These are phyloP conservation scores for Poeciliopsis paucimaculata DNA, from an alignment of 2,797 vertebrate genomes.

Conservation along the genomic window DNA sequence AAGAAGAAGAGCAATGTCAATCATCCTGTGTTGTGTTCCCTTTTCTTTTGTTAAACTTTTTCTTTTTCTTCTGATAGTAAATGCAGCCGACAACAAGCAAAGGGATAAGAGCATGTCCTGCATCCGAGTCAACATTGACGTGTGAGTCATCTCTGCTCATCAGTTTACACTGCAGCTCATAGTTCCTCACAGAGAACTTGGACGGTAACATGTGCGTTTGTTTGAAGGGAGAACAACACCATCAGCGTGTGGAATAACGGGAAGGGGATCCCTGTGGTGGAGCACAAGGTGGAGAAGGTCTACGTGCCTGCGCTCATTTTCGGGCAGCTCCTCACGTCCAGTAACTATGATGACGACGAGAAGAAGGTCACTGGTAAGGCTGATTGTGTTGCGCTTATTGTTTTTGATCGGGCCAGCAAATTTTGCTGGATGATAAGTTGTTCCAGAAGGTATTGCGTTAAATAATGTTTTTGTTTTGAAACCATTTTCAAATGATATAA, in stretches of 20 bases:
- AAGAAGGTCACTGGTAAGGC: constrained; percentile 94
- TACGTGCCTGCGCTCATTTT: constrained; percentile 97
- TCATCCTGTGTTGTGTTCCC: not conserved
- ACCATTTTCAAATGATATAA: no score
- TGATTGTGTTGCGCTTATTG: not conserved
- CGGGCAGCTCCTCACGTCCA: constrained; percentile 97
- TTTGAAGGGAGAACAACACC: constrained; percentile 91
- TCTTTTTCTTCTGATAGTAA: constrained; percentile 80
- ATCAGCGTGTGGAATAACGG: constrained; percentile 98
- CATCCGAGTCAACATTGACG: constrained; percentile 93
- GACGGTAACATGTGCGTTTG: not conserved
- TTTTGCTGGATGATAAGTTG: no score
- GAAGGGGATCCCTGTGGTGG: constrained; percentile 96
- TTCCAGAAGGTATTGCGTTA: not conserved
- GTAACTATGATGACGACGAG: constrained; percentile 95
- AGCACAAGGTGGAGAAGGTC: constrained; percentile 98
- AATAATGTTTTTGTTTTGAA: not conserved
- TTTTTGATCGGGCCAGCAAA: not conserved
- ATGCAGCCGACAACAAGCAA: constrained; percentile 98
- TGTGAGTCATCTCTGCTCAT: constrained; percentile 82
- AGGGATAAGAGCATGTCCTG: constrained; percentile 93
- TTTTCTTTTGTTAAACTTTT: not conserved
- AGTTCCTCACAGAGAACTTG: not conserved
- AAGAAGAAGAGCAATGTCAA: not conserved
- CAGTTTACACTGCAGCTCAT: constrained; percentile 1